Evolutionary conservation across 2,888 invertebrate species (phyloP).

Genomic region (Phaedon cochleariae): DNA sequence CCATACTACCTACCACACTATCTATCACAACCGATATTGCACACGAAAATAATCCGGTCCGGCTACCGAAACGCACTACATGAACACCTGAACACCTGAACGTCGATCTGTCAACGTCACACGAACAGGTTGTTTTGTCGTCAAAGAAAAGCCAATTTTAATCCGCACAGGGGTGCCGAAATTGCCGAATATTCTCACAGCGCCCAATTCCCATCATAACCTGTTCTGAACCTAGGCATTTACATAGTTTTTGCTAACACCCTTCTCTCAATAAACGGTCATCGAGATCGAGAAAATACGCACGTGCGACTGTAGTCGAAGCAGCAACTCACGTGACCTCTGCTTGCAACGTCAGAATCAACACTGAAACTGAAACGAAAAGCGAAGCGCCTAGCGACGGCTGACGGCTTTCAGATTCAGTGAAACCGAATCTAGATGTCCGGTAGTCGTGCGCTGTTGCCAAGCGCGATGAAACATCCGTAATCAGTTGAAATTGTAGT

Average conservation of each 20-base stretch:
- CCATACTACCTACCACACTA: slow-evolving; percentile 41
- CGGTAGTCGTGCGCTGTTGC: background rate
- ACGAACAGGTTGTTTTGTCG: slow-evolving; percentile 13
- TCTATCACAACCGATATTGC: slow-evolving; percentile 40
- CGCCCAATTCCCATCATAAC: slow-evolving; percentile 11
- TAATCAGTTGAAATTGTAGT: too few relatives aligned
- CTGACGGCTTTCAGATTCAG: background rate
- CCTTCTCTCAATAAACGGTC: background rate
- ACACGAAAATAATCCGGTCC: slow-evolving; percentile 11
- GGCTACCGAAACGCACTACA: slow-evolving; percentile 15
- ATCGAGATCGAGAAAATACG: background rate
- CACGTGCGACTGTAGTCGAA: background rate
- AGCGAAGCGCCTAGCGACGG: background rate
- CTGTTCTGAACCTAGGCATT: background rate
- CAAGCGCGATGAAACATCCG: background rate
- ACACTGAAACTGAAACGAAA: background rate
- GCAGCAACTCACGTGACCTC: background rate
- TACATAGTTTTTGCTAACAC: background rate
- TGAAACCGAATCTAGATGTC: background rate
- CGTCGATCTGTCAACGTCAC: background rate
- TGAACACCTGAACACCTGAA: slow-evolving; percentile 13
- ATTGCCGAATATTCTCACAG: slow-evolving; percentile 9
- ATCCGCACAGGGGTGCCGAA: slow-evolving; percentile 14
- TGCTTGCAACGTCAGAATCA: background rate
- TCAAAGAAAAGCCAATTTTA: background rate